A percentile compares a stretch with the other conserved stretches of the same genome.
These are phyloP conservation scores for Nannoperca obscura DNA, from an alignment of 2,797 vertebrate genomes.

Conservation along the genomic window DNA sequence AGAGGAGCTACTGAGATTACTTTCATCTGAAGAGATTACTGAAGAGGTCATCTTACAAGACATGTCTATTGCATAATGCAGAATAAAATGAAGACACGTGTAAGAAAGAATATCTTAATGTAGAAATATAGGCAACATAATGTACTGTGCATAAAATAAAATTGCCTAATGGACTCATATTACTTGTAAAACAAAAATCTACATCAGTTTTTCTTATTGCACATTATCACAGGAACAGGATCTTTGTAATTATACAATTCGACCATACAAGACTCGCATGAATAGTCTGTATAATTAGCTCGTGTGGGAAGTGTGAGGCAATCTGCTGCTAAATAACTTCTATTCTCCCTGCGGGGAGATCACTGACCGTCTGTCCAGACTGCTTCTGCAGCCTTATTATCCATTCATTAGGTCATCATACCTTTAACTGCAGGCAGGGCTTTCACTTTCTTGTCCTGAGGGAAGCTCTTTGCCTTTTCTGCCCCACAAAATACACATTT, in stretches of 20 bases:
- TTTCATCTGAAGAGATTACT: conserved; percentile 39
- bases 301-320: conserved; percentile 77
- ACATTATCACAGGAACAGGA: conserved; percentile 63
- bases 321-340: conserved; percentile 81
- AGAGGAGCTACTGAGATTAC: conserved; percentile 24
- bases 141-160: conserved; percentile 13
- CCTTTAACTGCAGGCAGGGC: conserved; percentile 49
- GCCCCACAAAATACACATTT: conserved; percentile 24
- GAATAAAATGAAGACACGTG: conserved; percentile 25
- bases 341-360: conserved; percentile 71
- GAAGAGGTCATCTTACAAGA: conserved; percentile 25
- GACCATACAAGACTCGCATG: conserved; percentile 78
- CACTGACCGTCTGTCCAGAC: conserved; percentile 76
- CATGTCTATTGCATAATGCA: conserved; percentile 7
- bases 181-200: conserved; percentile 59
- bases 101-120: conserved; percentile 27
- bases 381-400: conserved; percentile 67
- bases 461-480: conserved; percentile 38
- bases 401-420: conserved; percentile 59
- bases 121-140: conserved; percentile 22
- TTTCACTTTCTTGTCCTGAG: conserved; percentile 35
- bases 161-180: conserved; percentile 40
- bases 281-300: conserved; percentile 81
- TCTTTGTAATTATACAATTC: conserved; percentile 75
- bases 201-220: conserved; percentile 55